Evolutionary conservation across 1,140 invertebrate genomes (phyloP).

Genomic region (Psilanteris sp.): DNA sequence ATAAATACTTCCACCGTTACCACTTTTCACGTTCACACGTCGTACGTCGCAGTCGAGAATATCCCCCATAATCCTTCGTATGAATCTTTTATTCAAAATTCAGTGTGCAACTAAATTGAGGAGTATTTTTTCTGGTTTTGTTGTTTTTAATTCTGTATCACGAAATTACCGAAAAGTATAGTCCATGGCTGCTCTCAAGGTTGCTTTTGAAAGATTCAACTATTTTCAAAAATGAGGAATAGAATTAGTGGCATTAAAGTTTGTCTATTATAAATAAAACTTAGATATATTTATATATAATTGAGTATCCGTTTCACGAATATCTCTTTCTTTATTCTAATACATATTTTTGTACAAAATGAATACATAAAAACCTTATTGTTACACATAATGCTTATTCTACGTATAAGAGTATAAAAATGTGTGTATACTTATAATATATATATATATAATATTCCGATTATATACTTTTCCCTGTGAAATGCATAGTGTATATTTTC

Average conservation of each 20-base stretch:
- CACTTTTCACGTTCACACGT: too few species aligned
- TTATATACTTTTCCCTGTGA: constrained; percentile 25
- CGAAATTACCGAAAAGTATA: constrained; percentile 48
- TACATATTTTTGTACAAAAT: constrained; percentile 68
- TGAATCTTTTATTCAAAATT: constrained; percentile 11
- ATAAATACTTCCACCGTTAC: too few species aligned
- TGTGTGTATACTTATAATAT: constrained; percentile 43
- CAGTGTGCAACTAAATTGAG: constrained; percentile 20
- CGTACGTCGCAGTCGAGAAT: background rate
- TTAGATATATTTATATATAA: background rate
- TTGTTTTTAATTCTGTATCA: constrained; percentile 18
- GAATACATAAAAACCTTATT: constrained; percentile 42
- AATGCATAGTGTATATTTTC: constrained; percentile 23
- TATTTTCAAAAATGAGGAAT: constrained; percentile 1
- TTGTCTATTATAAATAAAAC: background rate
- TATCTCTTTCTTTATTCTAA: constrained; percentile 59
- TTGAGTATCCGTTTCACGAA: constrained; percentile 10
- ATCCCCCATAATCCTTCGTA: too few species aligned
- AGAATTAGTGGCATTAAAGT: background rate
- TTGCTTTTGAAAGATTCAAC: constrained; percentile 8
- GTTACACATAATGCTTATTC: constrained; percentile 41
- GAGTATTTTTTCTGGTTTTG: constrained; percentile 17
- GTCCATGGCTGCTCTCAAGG: constrained; percentile 27
- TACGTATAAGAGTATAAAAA: constrained; percentile 52
- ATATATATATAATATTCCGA: constrained; percentile 42